Evolutionary conservation across 2,797 vertebrate genomes (phyloP).

Genomic region (Anableps anableps): DNA sequence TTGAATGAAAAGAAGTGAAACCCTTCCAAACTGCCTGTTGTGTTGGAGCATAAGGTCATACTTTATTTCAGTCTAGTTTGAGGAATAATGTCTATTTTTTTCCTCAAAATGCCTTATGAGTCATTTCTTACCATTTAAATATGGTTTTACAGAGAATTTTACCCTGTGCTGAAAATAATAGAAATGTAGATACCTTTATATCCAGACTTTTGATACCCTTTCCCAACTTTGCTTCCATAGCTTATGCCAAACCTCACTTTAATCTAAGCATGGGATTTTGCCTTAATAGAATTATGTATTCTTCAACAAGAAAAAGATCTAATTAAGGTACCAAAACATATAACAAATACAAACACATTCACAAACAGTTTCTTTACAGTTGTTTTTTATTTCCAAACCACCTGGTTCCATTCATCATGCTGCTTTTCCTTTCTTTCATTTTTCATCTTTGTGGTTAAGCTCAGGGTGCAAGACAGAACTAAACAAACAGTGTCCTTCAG

Average conservation of each 20-base stretch:
- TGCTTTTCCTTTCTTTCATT: conserved; percentile 18
- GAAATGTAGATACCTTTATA: not conserved
- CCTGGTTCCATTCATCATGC: conserved; percentile 39
- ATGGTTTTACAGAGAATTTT: not conserved
- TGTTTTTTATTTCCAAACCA: conserved; percentile 5
- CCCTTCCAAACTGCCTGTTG: not conserved
- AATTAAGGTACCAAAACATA: not conserved
- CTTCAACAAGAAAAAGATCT: not conserved
- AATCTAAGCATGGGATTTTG: not conserved
- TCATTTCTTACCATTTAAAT: conserved; percentile 11
- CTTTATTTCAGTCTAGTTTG: not conserved
- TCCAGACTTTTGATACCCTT: not conserved
- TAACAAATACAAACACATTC: not conserved
- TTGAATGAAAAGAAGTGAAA: conserved; percentile 1
- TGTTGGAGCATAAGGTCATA: not conserved
- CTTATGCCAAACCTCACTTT: not conserved
- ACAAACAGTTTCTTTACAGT: not conserved
- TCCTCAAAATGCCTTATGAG: not conserved
- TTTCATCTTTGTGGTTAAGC: conserved; percentile 22
- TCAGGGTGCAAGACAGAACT: not conserved
- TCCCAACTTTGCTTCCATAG: not conserved
- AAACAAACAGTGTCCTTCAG: not conserved
- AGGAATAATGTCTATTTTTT: not conserved
- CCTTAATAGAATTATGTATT: not conserved
- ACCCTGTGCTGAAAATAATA: not conserved